These are phyloP conservation scores for Microdon myrmicae DNA, from an alignment of 2,888 invertebrate genomes.

Conservation along the genomic window DNA sequence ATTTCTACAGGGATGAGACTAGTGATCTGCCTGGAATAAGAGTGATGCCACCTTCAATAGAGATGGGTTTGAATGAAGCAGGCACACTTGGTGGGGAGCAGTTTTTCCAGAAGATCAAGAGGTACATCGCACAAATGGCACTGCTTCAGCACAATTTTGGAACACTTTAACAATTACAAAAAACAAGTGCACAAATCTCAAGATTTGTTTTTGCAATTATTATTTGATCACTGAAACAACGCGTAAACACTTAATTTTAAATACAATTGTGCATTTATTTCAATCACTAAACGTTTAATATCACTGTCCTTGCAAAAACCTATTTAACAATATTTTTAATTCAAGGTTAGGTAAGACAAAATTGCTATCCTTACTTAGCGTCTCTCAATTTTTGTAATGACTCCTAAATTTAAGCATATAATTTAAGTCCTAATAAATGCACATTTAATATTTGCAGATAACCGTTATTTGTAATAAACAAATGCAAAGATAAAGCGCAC, in stretches of 20 bases:
- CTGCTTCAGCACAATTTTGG: background rate
- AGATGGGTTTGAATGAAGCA: slow-evolving; percentile 76
- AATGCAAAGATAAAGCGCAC: slow-evolving; percentile 3
- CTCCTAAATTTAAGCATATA: background rate
- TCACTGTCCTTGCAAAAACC: too few species aligned
- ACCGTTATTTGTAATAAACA: background rate
- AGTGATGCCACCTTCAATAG: slow-evolving; percentile 83
- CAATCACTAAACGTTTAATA: too few species aligned
- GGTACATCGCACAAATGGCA: slow-evolving; percentile 58
- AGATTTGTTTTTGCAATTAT: too few species aligned
- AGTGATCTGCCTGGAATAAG: slow-evolving; percentile 79
- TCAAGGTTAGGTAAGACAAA: background rate
- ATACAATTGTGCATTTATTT: too few species aligned
- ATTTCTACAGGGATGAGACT: slow-evolving; percentile 72
- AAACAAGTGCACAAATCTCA: too few species aligned
- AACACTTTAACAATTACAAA: too few species aligned
- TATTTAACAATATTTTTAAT: slow-evolving; percentile 1
- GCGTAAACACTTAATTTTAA: too few species aligned
- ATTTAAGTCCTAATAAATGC: background rate
- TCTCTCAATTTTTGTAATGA: background rate
- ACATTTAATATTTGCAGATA: background rate
- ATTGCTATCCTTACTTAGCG: background rate
- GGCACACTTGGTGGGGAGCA: slow-evolving; percentile 63
- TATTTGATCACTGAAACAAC: too few species aligned
- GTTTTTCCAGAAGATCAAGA: slow-evolving; percentile 64